Percentiles rank a stretch among this genome's conserved stretches.
phyloP scores from a whole-genome alignment of 2,888 invertebrate species.

The Hyposoter dolosus region DNA sequence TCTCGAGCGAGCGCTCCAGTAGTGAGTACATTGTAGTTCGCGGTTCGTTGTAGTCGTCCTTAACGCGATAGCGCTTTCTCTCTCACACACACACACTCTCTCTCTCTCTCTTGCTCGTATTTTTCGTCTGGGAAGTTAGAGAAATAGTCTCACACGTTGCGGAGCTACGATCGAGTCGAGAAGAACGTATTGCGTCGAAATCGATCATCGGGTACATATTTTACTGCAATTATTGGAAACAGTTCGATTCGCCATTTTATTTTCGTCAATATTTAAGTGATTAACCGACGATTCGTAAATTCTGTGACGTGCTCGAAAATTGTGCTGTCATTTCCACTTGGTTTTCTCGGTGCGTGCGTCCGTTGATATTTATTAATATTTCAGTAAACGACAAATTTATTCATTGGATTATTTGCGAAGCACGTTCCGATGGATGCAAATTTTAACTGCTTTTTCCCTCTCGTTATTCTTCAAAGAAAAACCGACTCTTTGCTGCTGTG shows the following conservation, averaged over 20 bases:
- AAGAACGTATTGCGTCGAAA: not conserved
- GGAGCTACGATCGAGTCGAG: constrained; percentile 22
- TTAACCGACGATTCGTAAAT: not conserved
- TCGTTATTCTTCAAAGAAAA: not conserved
- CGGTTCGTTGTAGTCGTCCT: constrained; percentile 44
- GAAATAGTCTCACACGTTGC: constrained; percentile 32
- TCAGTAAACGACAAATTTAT: not conserved
- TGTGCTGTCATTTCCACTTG: constrained; percentile 8
- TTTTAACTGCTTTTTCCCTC: not conserved
- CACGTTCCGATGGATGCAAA: not conserved
- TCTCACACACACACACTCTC: not conserved
- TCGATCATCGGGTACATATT: not conserved
- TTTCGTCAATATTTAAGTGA: not conserved
- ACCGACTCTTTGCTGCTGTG: not conserved
- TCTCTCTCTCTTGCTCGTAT: not conserved
- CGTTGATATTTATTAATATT: not conserved
- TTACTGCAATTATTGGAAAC: not conserved
- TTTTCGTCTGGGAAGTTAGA: constrained; percentile 27
- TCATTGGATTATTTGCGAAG: not conserved
- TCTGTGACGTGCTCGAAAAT: constrained; percentile 21
- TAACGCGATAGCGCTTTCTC: constrained; percentile 13
- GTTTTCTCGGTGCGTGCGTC: constrained; percentile 6
- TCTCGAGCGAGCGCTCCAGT: not conserved
- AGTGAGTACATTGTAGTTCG: constrained; percentile 32
- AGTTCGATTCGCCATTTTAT: not conserved